These are phyloP conservation scores for Typhlomys cinereus DNA, from an alignment of 2,113 vertebrate genomes.

Conservation along the genomic window DNA sequence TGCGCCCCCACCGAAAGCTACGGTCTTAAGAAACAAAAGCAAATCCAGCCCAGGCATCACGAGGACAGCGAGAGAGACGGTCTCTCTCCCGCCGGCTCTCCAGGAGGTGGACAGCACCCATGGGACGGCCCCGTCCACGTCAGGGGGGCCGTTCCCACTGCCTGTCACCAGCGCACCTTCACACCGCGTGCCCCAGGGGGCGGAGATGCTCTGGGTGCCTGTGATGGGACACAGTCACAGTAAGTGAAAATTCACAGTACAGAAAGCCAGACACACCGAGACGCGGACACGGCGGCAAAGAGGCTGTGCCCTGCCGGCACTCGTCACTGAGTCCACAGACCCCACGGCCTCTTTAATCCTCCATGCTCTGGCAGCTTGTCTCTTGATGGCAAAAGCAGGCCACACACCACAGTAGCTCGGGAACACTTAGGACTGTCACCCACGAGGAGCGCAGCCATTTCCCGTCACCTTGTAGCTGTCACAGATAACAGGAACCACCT, in stretches of 20 bases:
- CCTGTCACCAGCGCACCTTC: background rate
- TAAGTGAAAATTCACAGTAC: slow-evolving; percentile 5
- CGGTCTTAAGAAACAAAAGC: background rate
- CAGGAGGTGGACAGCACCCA: too few relatives aligned
- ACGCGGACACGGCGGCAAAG: background rate
- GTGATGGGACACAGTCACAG: background rate
- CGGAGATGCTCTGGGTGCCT: background rate
- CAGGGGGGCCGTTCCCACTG: background rate
- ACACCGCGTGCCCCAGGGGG: background rate
- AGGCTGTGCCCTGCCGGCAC: accelerated
- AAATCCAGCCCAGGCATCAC: background rate
- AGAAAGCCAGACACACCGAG: background rate
- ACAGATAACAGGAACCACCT: background rate
- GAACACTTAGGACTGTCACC: background rate
- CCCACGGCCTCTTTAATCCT: background rate
- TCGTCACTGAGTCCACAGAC: background rate
- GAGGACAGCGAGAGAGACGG: background rate
- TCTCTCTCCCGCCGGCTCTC: background rate
- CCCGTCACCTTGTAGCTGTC: background rate
- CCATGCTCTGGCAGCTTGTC: background rate
- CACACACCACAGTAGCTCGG: background rate
- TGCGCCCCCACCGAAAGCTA: background rate
- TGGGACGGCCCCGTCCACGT: too few relatives aligned
- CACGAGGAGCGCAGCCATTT: background rate
- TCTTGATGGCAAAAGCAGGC: background rate